Evolutionary conservation across 2,113 vertebrate genomes (phyloP), one percentile per base, ranked within the genome.

Genomic region (Nesogale talazaci): DNA sequence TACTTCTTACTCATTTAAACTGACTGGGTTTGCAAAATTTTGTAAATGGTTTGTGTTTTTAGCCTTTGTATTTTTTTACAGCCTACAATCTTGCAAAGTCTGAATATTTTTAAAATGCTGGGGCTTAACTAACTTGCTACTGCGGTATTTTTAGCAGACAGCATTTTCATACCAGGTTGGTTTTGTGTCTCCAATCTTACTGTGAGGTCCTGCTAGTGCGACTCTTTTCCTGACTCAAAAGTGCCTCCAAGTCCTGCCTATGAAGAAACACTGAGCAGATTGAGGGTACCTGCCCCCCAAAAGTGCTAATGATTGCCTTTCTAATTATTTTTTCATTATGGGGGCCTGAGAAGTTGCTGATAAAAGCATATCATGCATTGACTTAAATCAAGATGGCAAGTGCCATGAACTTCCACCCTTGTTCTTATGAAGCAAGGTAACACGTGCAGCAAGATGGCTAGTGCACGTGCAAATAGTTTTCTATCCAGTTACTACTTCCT

Each of bases 311-410:
- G 93, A 86, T 96, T 95, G 96, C 94, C 91, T 95, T 83, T 97
- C 81, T 95, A 97, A 95, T 97, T 98, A 97, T 96, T 97, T 97
- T 97, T 94, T 95, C 96, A 86, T 90, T 83, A 95, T 92, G 83
- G 56, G 89, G 94, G 96, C 94, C 57, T 88, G 94, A 63, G 93
- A 87, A 93, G 94, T 78, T 94, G 94, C 96, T 94, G 93, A 93
- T 88, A 92, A 92, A 96, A 90, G 96, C 95, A 89, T 93, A 91
- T 63, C 91, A 89, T 92, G 57, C 89, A 90, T 96, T 97, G 97
- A 97, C 97, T 97, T 19, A 96, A 98, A 97, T 97, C 97, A 95
- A 94, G 96, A 96, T 97, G 92, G 93, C 93, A 97, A 97, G 97
- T 88, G 97, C 96, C 89, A 97, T 97, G 94, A 96, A 86, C 85